These are phyloP conservation scores for Cyaniris semiargus DNA, from an alignment of 2,888 invertebrate species.

Conservation along the genomic window DNA sequence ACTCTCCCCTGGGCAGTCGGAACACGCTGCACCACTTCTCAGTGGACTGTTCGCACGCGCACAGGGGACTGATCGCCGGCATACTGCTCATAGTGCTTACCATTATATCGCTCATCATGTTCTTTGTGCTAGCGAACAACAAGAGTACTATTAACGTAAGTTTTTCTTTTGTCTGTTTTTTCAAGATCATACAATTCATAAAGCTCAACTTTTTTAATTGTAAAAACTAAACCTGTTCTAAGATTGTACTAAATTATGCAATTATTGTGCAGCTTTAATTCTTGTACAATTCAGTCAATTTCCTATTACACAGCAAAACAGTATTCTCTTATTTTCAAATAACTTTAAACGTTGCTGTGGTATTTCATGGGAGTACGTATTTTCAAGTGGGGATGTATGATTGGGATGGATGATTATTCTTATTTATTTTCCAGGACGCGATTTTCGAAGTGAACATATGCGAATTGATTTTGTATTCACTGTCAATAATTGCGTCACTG, in stretches of 20 bases:
- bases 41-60: conserved; percentile 91
- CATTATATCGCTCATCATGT: conserved; percentile 93
- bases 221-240: too few relatives aligned
- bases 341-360: too few relatives aligned
- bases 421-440: conserved; percentile 70
- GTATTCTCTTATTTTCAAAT: too few relatives aligned
- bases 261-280: too few relatives aligned
- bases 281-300: too few relatives aligned
- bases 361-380: too few relatives aligned
- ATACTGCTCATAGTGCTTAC: conserved; percentile 89
- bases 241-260: too few relatives aligned
- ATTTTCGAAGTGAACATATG: conserved; percentile 88
- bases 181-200: too few relatives aligned
- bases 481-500: conserved; percentile 83
- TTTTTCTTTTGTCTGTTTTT: background rate
- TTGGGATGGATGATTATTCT: too few relatives aligned
- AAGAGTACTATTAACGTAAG: conserved; percentile 80
- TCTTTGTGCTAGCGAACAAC: conserved; percentile 89
- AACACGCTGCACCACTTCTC: conserved; percentile 84
- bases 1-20: conserved; percentile 67
- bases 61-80: conserved; percentile 87
- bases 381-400: too few relatives aligned
- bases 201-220: too few relatives aligned
- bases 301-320: too few relatives aligned
- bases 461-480: conserved; percentile 86